These are phyloP conservation scores for Podabrus alpinus DNA, from an alignment of 2,888 invertebrate species.

Conservation along the genomic window DNA sequence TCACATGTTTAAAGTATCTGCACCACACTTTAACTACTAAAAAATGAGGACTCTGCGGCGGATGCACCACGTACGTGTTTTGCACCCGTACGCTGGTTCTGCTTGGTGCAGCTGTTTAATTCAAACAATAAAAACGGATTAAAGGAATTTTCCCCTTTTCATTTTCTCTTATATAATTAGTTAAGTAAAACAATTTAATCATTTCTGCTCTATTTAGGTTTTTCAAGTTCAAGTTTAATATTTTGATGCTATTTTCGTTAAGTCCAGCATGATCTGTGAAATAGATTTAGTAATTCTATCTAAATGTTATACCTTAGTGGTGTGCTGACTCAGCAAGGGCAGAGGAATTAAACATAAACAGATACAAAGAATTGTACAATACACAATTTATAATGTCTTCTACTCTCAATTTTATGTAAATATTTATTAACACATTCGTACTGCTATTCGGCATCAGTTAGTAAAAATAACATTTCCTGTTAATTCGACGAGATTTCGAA, in stretches of 20 bases:
- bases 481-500: no score
- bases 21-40: neutral
- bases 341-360: neutral
- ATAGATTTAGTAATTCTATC: slow-evolving; percentile 6
- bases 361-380: neutral
- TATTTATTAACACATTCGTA: slow-evolving; percentile 3
- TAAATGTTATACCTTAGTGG: neutral
- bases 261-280: slow-evolving; percentile 45
- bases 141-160: slow-evolving; percentile 19
- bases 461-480: no score
- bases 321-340: neutral
- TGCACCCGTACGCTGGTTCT: neutral
- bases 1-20: slow-evolving; percentile 14
- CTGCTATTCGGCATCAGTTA: neutral
- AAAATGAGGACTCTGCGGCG: neutral
- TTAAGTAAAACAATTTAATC: slow-evolving; percentile 13
- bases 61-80: neutral
- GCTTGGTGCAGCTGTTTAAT: neutral
- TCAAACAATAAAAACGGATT: slow-evolving; percentile 53
- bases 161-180: slow-evolving; percentile 34
- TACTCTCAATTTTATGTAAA: neutral
- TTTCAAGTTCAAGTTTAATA: slow-evolving; percentile 30
- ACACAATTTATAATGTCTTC: neutral
- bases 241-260: slow-evolving; percentile 34
- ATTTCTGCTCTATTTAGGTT: slow-evolving; percentile 13